Conservation (phyloP, 2,888 invertebrate genomes). For the Coenonympha arcania region DNA sequence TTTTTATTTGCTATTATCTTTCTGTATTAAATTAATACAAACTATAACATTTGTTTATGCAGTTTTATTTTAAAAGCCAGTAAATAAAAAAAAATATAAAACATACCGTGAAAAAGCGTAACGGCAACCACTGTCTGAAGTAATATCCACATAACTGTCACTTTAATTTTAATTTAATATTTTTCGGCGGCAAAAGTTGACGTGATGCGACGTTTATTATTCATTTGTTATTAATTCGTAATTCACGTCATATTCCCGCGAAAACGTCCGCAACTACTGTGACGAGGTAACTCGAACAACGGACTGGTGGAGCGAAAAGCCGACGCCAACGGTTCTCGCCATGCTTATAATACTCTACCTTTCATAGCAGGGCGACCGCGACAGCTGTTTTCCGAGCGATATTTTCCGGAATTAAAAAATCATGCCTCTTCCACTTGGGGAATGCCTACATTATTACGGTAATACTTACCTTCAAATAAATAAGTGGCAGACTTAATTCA, state of each 20-base stretch:
- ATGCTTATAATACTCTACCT: constrained; percentile 55
- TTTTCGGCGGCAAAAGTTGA: constrained; percentile 6
- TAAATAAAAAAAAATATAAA: neutral
- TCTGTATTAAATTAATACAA: too few species aligned
- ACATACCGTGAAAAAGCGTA: constrained; percentile 54
- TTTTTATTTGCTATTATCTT: too few species aligned
- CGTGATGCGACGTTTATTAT: neutral
- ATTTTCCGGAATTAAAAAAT: constrained; percentile 42
- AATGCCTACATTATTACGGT: neutral
- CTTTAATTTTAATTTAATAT: neutral
- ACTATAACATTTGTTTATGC: too few species aligned
- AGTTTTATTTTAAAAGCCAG: neutral
- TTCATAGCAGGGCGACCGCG: constrained; percentile 52
- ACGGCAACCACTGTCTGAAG: constrained; percentile 39
- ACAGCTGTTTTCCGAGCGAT: constrained; percentile 52
- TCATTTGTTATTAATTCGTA: neutral
- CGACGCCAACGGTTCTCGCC: constrained; percentile 44
- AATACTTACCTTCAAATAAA: too few species aligned
- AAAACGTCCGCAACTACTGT: constrained; percentile 34
- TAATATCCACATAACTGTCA: constrained; percentile 33
- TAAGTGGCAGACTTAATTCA: too few species aligned
- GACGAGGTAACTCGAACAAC: constrained; percentile 51
- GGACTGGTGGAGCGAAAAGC: too few species aligned
- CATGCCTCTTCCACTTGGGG: constrained; percentile 1
- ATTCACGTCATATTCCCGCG: constrained; percentile 25